phyloP scores from a whole-genome alignment of 2,888 invertebrate genomes.

The Hyalella azteca region DNA sequence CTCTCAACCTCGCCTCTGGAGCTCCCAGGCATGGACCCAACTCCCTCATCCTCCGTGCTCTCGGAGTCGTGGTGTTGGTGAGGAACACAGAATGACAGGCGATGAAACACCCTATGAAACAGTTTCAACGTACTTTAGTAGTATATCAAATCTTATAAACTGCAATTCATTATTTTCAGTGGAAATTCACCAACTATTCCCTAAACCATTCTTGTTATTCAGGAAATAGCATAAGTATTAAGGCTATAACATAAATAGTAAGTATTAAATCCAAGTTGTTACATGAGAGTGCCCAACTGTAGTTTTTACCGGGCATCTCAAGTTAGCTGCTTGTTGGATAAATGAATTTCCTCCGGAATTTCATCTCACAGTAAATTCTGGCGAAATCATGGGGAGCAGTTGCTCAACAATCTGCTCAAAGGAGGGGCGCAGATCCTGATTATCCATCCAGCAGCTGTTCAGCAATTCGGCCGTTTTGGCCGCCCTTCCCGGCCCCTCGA shows the following conservation, averaged over 20 bases:
- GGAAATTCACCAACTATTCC: too few relatives aligned
- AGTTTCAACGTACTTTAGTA: too few relatives aligned
- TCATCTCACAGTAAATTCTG: neutral
- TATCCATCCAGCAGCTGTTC: neutral
- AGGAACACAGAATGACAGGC: neutral
- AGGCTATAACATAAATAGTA: too few relatives aligned
- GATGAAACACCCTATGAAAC: neutral
- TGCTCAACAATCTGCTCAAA: neutral
- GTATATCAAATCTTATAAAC: too few relatives aligned
- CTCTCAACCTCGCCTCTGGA: constrained; percentile 9
- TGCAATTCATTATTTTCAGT: too few relatives aligned
- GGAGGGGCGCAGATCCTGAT: neutral
- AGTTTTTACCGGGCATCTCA: too few relatives aligned
- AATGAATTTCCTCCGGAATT: too few relatives aligned
- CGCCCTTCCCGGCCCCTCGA: neutral
- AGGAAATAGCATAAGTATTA: too few relatives aligned
- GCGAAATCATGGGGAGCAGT: neutral
- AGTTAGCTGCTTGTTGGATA: too few relatives aligned
- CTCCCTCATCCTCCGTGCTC: constrained; percentile 24
- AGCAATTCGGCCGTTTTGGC: neutral
- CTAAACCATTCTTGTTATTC: too few relatives aligned
- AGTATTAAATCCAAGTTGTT: too few relatives aligned
- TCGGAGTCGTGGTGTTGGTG: neutral
- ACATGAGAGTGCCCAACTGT: too few relatives aligned
- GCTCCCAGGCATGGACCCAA: constrained; percentile 20